Evolutionary conservation across 1,140 invertebrate genomes (phyloP), one percentile per base, ranked within the genome.

Genomic region (Drosophila micromelanica): DNA sequence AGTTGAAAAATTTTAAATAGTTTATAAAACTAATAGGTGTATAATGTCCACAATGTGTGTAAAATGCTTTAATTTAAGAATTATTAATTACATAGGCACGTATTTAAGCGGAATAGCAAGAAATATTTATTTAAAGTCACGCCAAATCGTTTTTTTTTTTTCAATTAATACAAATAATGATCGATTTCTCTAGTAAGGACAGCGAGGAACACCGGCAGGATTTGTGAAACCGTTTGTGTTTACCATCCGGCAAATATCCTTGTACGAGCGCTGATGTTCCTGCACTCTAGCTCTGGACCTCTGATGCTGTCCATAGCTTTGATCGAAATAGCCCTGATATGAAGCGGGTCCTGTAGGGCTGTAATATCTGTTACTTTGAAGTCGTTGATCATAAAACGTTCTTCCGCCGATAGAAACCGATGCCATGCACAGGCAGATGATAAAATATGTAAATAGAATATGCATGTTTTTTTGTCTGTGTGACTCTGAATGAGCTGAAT

Each of bases 221-320:
- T 91, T 91, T 4, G 73, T 67, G 7, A 91, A 91, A 5, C 80
- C 89, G 61, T 91, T 90, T n/a, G 64, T 67, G 38, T 91, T 77
- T 8, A 91, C 84, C 43, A 91, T 5, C 11, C 71, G 73, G 12
- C 89, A 91, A 15, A 91, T 91, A n/a, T 89, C 80, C 46, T 91
- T 89, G 42, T 91, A 91, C 2, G 80, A 79, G 0, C 80, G 77
- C 9, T 76, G 55, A 2, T 62, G 64, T 7, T 73, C 27, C 20
- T 30, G 48, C 2, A 27, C 23, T 6, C 63, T 46, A 11, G 40
- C 17, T 35, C 37, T 43, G n/a, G 49, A 37, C 12, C 13, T 42
- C 8, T 65, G 67, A 0, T 59, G 56, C 12, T 69, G 51, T 32
- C 37, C 49, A 15, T 71, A 57, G 42, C 15, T 30, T 15, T 48